Conservation (phyloP, 2,113 vertebrate species). For the Heliornis fulica region DNA sequence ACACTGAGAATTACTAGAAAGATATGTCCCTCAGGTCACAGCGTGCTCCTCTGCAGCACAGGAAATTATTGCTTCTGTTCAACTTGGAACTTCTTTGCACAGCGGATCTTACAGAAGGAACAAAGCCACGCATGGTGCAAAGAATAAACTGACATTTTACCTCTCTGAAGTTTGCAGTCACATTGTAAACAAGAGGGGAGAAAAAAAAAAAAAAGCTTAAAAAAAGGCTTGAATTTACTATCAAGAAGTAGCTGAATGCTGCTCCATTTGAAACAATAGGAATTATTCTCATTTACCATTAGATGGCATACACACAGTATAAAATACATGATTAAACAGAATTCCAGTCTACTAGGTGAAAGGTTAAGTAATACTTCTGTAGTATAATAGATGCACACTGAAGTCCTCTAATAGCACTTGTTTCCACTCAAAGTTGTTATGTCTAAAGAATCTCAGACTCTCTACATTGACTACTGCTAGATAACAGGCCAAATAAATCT, state of each 20-base stretch:
- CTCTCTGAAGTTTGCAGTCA: not conserved
- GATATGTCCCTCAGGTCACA: not conserved
- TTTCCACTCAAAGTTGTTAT: slow-evolving; percentile 9
- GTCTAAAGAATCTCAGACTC: not conserved
- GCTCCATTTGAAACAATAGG: not conserved
- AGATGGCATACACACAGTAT: slow-evolving; percentile 69
- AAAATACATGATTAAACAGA: slow-evolving; percentile 30
- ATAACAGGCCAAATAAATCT: not conserved
- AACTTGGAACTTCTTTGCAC: not conserved
- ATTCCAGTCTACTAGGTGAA: slow-evolving; percentile 18
- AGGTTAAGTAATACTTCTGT: slow-evolving; percentile 31
- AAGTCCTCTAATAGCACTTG: not conserved
- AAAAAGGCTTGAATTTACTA: not conserved
- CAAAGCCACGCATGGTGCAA: not conserved
- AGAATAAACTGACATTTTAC: not conserved
- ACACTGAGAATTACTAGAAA: not conserved
- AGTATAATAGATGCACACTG: not conserved
- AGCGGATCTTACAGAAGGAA: not conserved
- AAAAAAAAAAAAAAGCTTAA: not conserved
- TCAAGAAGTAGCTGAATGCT: not conserved
- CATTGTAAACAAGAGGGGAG: not conserved
- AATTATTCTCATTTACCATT: slow-evolving; percentile 64
- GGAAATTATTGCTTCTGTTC: not conserved
- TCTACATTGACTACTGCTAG: not conserved
- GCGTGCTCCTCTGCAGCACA: not conserved